Evolutionary conservation across 2,113 vertebrate species (phyloP), one percentile per base, ranked within the genome.

Genomic region (Pagrus major): DNA sequence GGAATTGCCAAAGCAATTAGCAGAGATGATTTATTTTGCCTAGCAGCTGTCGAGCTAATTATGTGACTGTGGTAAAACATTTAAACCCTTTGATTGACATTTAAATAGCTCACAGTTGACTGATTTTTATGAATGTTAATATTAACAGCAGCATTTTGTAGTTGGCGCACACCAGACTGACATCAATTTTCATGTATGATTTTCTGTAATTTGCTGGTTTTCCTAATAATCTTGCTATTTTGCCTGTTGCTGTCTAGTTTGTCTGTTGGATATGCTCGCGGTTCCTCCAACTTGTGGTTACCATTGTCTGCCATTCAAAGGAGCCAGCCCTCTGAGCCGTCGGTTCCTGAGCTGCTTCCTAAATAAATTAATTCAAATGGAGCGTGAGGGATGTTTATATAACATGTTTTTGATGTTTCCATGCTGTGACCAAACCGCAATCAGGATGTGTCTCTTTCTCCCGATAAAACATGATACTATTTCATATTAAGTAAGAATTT

Each of bases 311-410:
- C 69, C 70, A 73, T 69, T 86, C 85, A 70, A 88, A 73, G 20
- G 71, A 81, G 51, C 84, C 35, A 59, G 56, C 35, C 65, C 65
- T 87, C 72, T 72, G 67, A 66, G 71, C 55, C 55, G 54, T 60
- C 0, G 12, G 65, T 85, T 84, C 69, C 76, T 73, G 76, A 83
- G 54, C 66, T 75, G 65, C 72, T 82, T 84, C 86, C 84, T 83
- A 67, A 71, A 80, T 82, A 73, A 76, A 84, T 86, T 59, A 76
- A 78, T 73, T 84, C 51, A 88, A 90, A 83, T 74, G 71, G 64
- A 54, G 67, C 82, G 54, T 83, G 80, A 70, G 54, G 65, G 80
- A 90, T 88, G 86, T 89, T 91, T 85, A 84, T 80, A 66, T 25
- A 69, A 83, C 56, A 42, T 75, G 70, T 78, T 89, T 85, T 88